These are phyloP conservation scores for Zapornia atra DNA, from an alignment of 2,113 vertebrate species.

Conservation along the genomic window DNA sequence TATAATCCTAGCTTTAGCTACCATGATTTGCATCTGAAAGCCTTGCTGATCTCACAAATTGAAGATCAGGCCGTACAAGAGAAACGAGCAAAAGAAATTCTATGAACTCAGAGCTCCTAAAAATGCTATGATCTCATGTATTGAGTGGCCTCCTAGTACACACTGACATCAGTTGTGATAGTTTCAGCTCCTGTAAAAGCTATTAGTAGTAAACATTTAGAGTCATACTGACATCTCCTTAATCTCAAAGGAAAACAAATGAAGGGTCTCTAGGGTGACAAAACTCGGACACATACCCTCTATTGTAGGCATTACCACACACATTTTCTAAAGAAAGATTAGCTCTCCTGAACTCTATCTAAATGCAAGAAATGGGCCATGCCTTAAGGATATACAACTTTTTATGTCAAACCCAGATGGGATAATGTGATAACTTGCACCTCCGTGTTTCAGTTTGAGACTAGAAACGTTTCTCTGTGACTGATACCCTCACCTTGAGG, in stretches of 20 bases:
- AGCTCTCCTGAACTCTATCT: background rate
- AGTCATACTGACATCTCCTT: background rate
- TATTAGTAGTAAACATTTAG: background rate
- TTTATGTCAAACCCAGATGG: background rate
- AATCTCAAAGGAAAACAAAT: background rate
- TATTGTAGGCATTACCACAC: background rate
- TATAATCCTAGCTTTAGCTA: background rate
- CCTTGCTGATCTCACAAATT: background rate
- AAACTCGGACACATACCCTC: background rate
- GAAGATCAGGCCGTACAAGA: background rate
- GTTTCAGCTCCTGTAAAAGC: background rate
- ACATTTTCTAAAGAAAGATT: background rate
- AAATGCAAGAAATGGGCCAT: background rate
- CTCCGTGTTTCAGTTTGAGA: background rate
- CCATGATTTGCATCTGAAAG: background rate
- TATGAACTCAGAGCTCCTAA: background rate
- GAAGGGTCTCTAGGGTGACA: background rate
- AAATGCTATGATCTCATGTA: background rate
- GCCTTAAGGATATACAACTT: background rate
- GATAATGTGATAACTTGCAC: background rate
- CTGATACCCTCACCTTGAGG: background rate
- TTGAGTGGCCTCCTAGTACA: background rate
- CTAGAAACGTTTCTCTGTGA: background rate
- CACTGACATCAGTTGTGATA: background rate
- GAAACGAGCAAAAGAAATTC: background rate